These are phyloP conservation scores for Zaprionus taronus DNA, from an alignment of 1,140 invertebrate species.

Conservation along the genomic window DNA sequence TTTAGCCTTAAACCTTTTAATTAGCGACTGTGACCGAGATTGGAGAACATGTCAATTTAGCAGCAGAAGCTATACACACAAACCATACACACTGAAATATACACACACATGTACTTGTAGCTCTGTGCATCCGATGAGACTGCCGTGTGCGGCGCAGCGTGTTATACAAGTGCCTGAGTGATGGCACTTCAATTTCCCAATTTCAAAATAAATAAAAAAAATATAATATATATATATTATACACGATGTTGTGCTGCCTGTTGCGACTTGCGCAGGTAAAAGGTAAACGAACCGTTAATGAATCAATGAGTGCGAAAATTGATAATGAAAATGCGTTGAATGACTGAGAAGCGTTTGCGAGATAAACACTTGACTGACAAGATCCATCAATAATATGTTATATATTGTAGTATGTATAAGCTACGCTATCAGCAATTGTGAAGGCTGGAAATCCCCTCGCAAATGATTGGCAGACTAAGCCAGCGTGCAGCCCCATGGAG, in stretches of 20 bases:
- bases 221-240: too few species aligned
- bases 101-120: background rate
- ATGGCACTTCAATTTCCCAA: conserved; percentile 48
- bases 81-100: background rate
- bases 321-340: background rate
- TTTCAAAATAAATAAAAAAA: too few species aligned
- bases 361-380: conserved; percentile 11
- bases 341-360: background rate
- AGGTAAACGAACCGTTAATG: conserved; percentile 65
- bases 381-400: background rate
- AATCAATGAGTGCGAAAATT: conserved; percentile 39
- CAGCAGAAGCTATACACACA: conserved; percentile 34
- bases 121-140: background rate
- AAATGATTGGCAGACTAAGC: background rate
- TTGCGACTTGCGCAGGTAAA: conserved; percentile 9
- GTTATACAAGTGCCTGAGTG: conserved; percentile 56
- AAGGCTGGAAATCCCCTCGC: background rate
- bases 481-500: background rate
- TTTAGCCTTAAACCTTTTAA: conserved; percentile 82
- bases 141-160: conserved; percentile 28
- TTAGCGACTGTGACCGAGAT: conserved; percentile 80
- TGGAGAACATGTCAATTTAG: conserved; percentile 61
- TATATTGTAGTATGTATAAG: background rate
- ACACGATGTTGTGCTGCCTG: too few species aligned
- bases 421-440: background rate